Base-by-base conservation (phyloP, 2,888 invertebrate species). In the Catotricha subobsoleta region DNA sequence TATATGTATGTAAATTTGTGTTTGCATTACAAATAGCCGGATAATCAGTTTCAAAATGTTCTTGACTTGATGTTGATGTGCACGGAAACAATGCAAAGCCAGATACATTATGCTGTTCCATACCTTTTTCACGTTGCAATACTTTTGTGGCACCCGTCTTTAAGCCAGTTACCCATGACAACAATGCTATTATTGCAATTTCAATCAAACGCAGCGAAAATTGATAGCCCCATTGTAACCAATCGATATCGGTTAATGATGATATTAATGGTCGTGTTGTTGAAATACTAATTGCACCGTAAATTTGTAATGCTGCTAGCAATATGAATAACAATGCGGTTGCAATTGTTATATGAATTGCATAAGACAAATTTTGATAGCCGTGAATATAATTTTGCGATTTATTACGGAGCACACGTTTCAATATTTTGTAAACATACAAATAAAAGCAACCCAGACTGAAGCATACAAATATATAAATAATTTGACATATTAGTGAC, bases 141-240 rank as follows among this genome's bases (percentile, higher is more conserved):
- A 64, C 59, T 43, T 58, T 44, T 3, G 62, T 66, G 40, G 67
- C 65, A 4, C 66, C 69, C 3, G 69, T 70, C 55, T 72, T 74
- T 19, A 81, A 66, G 40, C 87, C 84, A 36, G 86, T 83, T 9
- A 91, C 87, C 73, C 87, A 90, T 1, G 82, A 81, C 50, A 88
- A 69, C 41, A 87, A 67, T 4, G 80, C 78, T 50, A 90, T 83
- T 53, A 91, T 81, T n/a, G 80, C 74, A 35, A 91, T 75, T 62
- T 92, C 92, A 40, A 88, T 72, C 6, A 88, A 67, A 20, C 91
- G 72, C 40, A 88, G 71, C 0, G 81, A 80, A 54, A 87, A 78
- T 55, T 91, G 87, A 64, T 84, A 90, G 16, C 83, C 80, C 87
- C 88, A 91, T 67, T 90, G 80, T 3, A 88, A 68, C 92, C 92